Conservation (phyloP, 2,113 vertebrate species). For the Hippocampus barbouri region DNA sequence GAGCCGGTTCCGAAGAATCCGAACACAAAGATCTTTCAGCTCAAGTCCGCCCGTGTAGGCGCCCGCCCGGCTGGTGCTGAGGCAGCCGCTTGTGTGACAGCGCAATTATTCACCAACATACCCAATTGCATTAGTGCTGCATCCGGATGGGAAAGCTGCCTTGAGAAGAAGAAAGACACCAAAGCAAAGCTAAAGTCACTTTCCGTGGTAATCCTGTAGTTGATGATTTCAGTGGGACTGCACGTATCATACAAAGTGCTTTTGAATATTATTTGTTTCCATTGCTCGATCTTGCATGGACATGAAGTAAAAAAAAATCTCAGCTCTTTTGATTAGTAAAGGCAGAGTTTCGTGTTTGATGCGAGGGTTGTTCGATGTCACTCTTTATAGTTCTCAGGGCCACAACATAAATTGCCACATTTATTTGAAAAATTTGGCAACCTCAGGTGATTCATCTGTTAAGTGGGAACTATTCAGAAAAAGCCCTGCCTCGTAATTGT, state of each 20-base stretch:
- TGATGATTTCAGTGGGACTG: background rate
- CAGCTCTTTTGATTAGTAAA: too few relatives aligned
- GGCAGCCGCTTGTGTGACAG: conserved; percentile 66
- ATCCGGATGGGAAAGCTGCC: conserved; percentile 34
- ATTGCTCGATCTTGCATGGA: background rate
- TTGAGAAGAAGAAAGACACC: conserved; percentile 27
- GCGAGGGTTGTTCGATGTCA: too few relatives aligned
- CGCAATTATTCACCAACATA: conserved; percentile 65
- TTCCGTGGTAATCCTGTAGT: conserved; percentile 5
- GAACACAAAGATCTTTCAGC: conserved; percentile 60
- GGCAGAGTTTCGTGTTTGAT: too few relatives aligned
- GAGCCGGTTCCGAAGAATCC: conserved; percentile 40
- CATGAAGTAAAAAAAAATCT: too few relatives aligned
- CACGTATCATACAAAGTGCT: too few relatives aligned
- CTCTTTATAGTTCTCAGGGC: too few relatives aligned
- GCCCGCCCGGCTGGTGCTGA: conserved; percentile 55
- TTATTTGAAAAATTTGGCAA: too few relatives aligned
- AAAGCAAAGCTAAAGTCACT: conserved; percentile 12
- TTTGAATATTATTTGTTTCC: background rate
- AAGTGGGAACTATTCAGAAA: too few relatives aligned
- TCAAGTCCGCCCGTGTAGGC: conserved; percentile 55
- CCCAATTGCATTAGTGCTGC: conserved; percentile 60
- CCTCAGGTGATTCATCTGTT: too few relatives aligned
- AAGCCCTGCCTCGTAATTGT: too few relatives aligned
- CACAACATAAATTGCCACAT: too few relatives aligned